Evolutionary conservation across 2,888 invertebrate species (phyloP), one percentile per base, ranked within the genome.

Genomic region (Sceliomorpha sp.): DNA sequence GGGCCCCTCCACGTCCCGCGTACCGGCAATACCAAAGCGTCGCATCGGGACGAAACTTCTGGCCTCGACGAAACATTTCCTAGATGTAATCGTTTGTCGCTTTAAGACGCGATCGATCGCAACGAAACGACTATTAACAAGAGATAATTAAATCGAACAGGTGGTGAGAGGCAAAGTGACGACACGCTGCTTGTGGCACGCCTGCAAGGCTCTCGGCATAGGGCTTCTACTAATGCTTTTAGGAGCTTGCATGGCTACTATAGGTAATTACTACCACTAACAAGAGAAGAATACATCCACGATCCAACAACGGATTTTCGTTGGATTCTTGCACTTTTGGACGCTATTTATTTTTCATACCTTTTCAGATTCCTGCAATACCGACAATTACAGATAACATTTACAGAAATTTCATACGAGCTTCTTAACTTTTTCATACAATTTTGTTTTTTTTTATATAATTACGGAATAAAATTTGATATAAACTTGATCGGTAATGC

Each of bases 201-300:
- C 97, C 20, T 97, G 97, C 88, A 94, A 96, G 77, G 97, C 97
- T 14, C 92, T 98, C 10, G 94, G 96, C 70, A 91, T 97, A 63
- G 98, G 98, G 20, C 90, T 96, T 73, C 90, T 96, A 72, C 91
- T 98, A 70, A 95, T 98, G 93, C 90, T 95, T 72, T 90, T 97
- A 36, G 98, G 98, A 13, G 94, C 95, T 56, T 94, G 95, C 55
- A 98, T 98, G 98, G 96, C 97, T 29, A 95, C 96, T 31, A 93
- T 97, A 86, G 97, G 97, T 95, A 88, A 89, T 89, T 85, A 64
- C 45, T 47, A 63, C 27, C 9, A 60, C 34, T 42, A 67, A 48
- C 24, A 32, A 56, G 50, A 40, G 31, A 29, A 13, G 29, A 50
- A 15, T 13, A 32, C 10, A 32, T 3, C 12, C 47, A 44, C 13